phyloP scores from a whole-genome alignment of 1,140 invertebrate genomes.

The Odontomachus brunneus region DNA sequence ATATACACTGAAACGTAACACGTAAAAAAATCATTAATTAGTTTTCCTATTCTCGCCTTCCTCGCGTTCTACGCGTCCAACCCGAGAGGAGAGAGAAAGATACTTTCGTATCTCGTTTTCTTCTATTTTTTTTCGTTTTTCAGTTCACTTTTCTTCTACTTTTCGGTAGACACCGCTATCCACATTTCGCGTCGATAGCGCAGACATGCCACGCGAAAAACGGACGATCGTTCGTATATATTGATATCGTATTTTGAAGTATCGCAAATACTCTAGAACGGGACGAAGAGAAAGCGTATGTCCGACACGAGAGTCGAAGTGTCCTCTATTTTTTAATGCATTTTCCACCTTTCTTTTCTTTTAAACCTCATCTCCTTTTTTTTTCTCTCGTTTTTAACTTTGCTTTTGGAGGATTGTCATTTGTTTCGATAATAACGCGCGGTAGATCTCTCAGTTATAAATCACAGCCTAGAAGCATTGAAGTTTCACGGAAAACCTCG shows the following conservation, averaged over 20 bases:
- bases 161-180: background rate
- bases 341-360: background rate
- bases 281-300: slow-evolving; percentile 22
- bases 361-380: background rate
- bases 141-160: background rate
- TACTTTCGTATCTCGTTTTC: background rate
- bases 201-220: background rate
- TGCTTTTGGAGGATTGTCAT: slow-evolving; percentile 50
- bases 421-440: slow-evolving; percentile 53
- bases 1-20: slow-evolving; percentile 50
- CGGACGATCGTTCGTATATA: no score
- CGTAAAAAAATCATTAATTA: slow-evolving; percentile 60
- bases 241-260: background rate
- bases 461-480: slow-evolving; percentile 59
- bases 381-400: slow-evolving; percentile 35
- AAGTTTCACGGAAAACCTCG: slow-evolving; percentile 34
- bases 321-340: background rate
- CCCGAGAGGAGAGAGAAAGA: background rate
- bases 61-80: slow-evolving; percentile 16
- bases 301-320: slow-evolving; percentile 2
- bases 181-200: background rate
- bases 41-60: slow-evolving; percentile 13
- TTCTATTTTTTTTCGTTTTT: background rate
- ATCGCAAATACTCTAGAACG: background rate
- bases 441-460: slow-evolving; percentile 44